Base-by-base conservation (phyloP, 2,113 vertebrate genomes). In the Notothenia coriiceps region DNA sequence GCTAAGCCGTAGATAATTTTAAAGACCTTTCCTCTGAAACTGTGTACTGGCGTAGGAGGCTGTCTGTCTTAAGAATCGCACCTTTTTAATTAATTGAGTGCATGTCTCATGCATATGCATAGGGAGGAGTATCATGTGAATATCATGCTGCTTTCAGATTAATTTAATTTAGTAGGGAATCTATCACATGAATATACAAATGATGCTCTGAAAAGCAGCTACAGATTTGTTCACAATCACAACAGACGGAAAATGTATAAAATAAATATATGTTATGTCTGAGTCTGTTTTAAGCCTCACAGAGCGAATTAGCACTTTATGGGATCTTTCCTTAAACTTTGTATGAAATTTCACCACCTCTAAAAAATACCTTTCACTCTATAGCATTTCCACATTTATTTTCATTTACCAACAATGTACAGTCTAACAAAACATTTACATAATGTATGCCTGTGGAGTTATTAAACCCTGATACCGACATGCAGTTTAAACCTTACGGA, bases 101-200 rank as follows among this genome's bases (percentile, higher is more conserved):
- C n/a, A 76, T 9, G 29, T 70, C 6, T 47, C 15, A 50, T 22
- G 10, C 25, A 59, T 52, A 35, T 77, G 44, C 12, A 18, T 75
- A 43, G 22, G 40, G 25, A 5, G 22, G 10, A 44, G 12, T 70
- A 50, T 40, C 20, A n/a, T 69, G 49, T 54, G 15, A 49, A 54
- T 64, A 56, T 52, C 29, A 44, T 22, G 35, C 13, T 52, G 59
- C 47, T 52, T 63, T 51, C 10, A 50, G 6, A 14, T 29, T 25
- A 14, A 33, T 60, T 20, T 3, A 3, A 25, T 54, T 63, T 20
- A 10, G 11, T n/a, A 64, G 35, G 8, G 6, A 29, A 29, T 3
- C 29, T 29, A 29, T 18, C 0, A 50, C 1, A 52, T 59, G 25
- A 46, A 18, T 9, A 40, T 17, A 1, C 51, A 29, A 29, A 25